Percentiles rank a stretch among this genome's conserved stretches.
phyloP scores from a whole-genome alignment of 1,140 invertebrate genomes.

The Diuraphis noxia region DNA sequence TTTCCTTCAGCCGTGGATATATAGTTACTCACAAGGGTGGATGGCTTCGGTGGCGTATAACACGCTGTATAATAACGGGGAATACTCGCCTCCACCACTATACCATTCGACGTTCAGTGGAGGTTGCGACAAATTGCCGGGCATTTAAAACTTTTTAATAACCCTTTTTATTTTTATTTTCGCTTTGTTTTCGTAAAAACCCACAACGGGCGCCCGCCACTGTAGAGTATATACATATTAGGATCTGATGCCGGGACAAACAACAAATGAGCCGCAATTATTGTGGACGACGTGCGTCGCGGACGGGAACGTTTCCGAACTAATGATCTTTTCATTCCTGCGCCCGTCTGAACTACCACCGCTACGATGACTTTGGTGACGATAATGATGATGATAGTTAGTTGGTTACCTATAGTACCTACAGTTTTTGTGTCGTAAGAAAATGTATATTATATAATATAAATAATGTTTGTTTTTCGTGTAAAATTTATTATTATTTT shows the following conservation, averaged over 20 bases:
- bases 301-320: conserved; percentile 32
- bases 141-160: conserved; percentile 51
- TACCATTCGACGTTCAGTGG: not conserved
- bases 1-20: not conserved
- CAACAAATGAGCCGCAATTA: conserved; percentile 43
- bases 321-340: conserved; percentile 50
- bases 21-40: not conserved
- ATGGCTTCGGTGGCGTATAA: not conserved
- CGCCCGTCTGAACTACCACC: not conserved
- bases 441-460: not conserved
- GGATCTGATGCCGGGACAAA: not conserved
- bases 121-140: conserved; percentile 12
- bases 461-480: not conserved
- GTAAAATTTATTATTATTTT: not conserved
- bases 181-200: conserved; percentile 43
- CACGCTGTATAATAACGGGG: not conserved
- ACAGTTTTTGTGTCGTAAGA: too few relatives aligned
- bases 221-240: not conserved
- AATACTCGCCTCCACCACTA: too few relatives aligned
- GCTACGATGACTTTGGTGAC: not conserved
- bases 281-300: conserved; percentile 23
- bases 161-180: conserved; percentile 45
- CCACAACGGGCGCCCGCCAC: not conserved
- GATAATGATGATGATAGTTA: not conserved
- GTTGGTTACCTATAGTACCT: too few relatives aligned